Evolutionary conservation across 92 coral and sea anemone species (phyloP).

Genomic region (Micromussa lordhowensis): DNA sequence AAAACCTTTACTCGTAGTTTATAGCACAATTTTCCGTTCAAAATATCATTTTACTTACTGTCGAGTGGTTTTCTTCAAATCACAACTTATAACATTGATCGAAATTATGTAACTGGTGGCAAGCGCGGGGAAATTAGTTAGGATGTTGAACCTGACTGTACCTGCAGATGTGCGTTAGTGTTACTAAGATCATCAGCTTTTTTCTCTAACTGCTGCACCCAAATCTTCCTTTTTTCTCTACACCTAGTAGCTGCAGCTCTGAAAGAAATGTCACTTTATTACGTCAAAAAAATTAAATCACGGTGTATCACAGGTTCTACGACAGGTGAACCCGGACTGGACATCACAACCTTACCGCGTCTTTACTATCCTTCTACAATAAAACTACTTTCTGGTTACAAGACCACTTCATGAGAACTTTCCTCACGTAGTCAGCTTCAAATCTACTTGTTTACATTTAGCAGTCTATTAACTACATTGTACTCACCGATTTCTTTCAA

Average conservation of each 20-base stretch:
- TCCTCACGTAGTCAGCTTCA: background rate
- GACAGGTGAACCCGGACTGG: background rate
- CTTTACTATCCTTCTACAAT: too few relatives aligned
- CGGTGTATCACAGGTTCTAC: too few relatives aligned
- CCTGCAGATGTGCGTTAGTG: constrained; percentile 91
- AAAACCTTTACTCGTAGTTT: background rate
- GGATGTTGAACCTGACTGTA: constrained; percentile 5
- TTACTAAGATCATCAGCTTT: constrained; percentile 94
- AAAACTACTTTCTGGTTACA: too few relatives aligned
- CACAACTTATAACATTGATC: background rate
- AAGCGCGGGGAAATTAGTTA: background rate
- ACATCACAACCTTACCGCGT: too few relatives aligned
- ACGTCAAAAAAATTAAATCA: too few relatives aligned
- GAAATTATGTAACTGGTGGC: background rate
- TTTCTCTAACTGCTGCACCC: constrained; percentile 96
- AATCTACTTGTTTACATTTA: background rate
- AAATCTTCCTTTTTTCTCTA: constrained; percentile 96
- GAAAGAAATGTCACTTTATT: background rate
- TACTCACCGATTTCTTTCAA: constrained; percentile 95
- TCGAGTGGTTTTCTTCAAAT: background rate
- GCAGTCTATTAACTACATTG: background rate
- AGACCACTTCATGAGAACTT: too few relatives aligned
- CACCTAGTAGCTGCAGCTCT: constrained; percentile 99
- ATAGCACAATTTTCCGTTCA: background rate
- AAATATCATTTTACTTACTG: background rate